Conservation (phyloP, 2,888 invertebrate genomes). For the Lasioglossum oenotherae region DNA sequence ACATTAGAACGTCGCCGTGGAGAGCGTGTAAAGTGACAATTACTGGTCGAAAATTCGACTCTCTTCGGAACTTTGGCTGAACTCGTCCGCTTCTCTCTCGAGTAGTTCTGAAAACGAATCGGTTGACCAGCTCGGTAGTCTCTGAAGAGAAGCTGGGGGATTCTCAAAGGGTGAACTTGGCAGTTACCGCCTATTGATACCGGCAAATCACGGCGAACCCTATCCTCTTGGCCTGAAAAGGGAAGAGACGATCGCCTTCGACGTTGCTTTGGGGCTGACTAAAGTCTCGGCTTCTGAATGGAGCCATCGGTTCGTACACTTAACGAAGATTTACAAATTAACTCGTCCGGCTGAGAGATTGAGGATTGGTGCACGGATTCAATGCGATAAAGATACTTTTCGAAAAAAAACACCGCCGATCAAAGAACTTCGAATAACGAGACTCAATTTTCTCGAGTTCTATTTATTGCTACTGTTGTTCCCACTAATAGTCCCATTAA, state of each 20-base stretch:
- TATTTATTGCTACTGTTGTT: neutral
- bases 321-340: constrained; percentile 56
- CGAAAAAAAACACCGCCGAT: neutral
- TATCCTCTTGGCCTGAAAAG: constrained; percentile 26
- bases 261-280: constrained; percentile 17
- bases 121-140: constrained; percentile 39
- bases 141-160: neutral
- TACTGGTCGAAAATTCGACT: constrained; percentile 8
- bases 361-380: neutral
- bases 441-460: constrained; percentile 3
- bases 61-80: neutral
- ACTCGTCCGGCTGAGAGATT: constrained; percentile 9
- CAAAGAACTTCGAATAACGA: neutral
- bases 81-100: constrained; percentile 13
- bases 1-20: constrained; percentile 3
- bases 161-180: constrained; percentile 48
- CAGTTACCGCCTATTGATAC: constrained; percentile 57
- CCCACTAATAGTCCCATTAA: neutral
- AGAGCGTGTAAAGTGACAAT: constrained; percentile 23
- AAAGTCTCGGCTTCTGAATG: constrained; percentile 15
- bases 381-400: constrained; percentile 11
- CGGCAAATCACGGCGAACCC: constrained; percentile 32
- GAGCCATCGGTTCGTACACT: constrained; percentile 42
- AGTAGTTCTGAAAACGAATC: constrained; percentile 43
- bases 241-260: constrained; percentile 35